phyloP scores from a whole-genome alignment of 2,888 invertebrate species.

The Xanthorhoe spadicearia region DNA sequence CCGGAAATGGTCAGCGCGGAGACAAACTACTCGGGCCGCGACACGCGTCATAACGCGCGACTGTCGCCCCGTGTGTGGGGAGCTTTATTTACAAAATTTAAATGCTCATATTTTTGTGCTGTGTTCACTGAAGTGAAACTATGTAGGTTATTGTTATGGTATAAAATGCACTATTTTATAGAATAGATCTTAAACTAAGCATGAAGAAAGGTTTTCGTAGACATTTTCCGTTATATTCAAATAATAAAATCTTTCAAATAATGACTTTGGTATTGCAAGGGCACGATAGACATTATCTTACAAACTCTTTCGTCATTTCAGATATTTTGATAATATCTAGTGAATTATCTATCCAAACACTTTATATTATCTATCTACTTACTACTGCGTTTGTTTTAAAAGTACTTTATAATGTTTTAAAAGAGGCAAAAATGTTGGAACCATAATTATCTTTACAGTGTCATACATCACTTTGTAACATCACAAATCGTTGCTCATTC shows the following conservation, averaged over 20 bases:
- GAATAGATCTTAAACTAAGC: background rate
- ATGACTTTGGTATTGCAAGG: too few species aligned
- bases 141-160: conserved; percentile 4
- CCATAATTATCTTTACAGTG: too few species aligned
- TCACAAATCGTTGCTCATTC: background rate
- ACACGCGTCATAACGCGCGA: conserved; percentile 80
- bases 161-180: background rate
- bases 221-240: too few species aligned
- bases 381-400: too few species aligned
- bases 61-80: conserved; percentile 31
- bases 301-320: too few species aligned
- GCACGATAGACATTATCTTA: too few species aligned
- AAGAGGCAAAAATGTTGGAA: too few species aligned
- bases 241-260: too few species aligned
- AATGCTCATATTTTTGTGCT: conserved; percentile 20
- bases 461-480: background rate
- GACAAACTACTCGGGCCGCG: conserved; percentile 75
- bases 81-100: conserved; percentile 38
- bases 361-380: too few species aligned
- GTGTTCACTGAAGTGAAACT: conserved; percentile 11
- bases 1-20: conserved; percentile 79
- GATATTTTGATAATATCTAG: background rate
- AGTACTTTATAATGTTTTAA: too few species aligned
- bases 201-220: too few species aligned
- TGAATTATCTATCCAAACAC: too few species aligned